phyloP scores from a whole-genome alignment of 1,140 invertebrate genomes.

The Pomacea maculata region DNA sequence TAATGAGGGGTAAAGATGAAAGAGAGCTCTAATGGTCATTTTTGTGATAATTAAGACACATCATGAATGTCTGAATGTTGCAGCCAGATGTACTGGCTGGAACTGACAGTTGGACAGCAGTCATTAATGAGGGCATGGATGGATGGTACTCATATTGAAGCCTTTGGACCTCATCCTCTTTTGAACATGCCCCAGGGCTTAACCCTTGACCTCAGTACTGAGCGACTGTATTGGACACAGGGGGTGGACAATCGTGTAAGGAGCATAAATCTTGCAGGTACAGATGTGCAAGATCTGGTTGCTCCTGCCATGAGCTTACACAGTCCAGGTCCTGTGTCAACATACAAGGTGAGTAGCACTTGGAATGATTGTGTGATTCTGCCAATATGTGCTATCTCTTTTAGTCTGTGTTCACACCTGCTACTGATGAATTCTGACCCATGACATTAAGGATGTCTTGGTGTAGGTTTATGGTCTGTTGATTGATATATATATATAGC shows the following conservation, averaged over 20 bases:
- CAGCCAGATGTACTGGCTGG: constrained; percentile 78
- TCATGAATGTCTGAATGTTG: constrained; percentile 2
- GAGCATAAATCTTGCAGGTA: background rate
- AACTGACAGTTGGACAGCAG: constrained; percentile 87
- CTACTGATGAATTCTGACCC: no score
- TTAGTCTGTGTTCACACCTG: no score
- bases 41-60: no score
- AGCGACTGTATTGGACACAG: constrained; percentile 51
- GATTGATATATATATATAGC: no score
- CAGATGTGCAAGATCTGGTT: background rate
- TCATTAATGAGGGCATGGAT: constrained; percentile 92
- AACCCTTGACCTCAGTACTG: constrained; percentile 47
- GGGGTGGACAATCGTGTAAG: background rate
- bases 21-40: no score
- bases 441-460: no score
- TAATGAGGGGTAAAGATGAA: no score
- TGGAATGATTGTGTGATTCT: no score
- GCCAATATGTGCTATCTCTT: no score
- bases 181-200: constrained; percentile 23
- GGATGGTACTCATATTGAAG: constrained; percentile 74
- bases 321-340: constrained; percentile 74
- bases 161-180: background rate
- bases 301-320: constrained; percentile 65
- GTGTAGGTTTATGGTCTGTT: no score
- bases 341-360: constrained; percentile 31